These are phyloP conservation scores for Pterophyllum scalare DNA, from an alignment of 2,113 vertebrate genomes.

Conservation along the genomic window DNA sequence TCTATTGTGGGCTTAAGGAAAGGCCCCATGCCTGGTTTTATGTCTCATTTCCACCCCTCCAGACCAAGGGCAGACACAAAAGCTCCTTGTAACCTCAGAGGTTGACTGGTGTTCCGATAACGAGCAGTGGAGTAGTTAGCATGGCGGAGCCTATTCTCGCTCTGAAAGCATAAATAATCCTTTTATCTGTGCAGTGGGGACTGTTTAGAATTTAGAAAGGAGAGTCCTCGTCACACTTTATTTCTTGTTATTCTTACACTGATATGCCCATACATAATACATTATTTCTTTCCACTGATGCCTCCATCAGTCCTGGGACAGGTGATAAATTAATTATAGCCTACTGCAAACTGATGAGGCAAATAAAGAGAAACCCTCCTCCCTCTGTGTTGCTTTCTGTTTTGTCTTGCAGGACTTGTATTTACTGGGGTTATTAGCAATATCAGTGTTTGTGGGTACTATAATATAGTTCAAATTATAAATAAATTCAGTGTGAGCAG, in stretches of 20 bases:
- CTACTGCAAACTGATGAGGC: conserved; percentile 32
- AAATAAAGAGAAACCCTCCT: conserved; percentile 21
- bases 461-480: not conserved
- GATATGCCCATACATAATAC: conserved; percentile 65
- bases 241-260: conserved; percentile 28
- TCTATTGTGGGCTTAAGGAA: not conserved
- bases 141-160: conserved; percentile 13
- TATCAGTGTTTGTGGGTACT: not conserved
- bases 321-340: conserved; percentile 69
- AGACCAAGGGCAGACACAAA: conserved; percentile 46
- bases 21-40: conserved; percentile 10
- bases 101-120: conserved; percentile 56
- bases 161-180: conserved; percentile 54
- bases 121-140: conserved; percentile 44
- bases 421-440: not conserved
- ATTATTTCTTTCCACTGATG: conserved; percentile 39
- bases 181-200: conserved; percentile 40
- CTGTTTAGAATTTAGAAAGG: conserved; percentile 18
- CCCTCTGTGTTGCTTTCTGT: not conserved
- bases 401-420: not conserved
- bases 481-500: not conserved
- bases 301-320: conserved; percentile 43
- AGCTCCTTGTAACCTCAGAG: conserved; percentile 54
- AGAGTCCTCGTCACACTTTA: not conserved
- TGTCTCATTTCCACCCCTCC: conserved; percentile 26